These are phyloP conservation scores for Ameiurus melas DNA, from an alignment of 2,113 vertebrate species.

Conservation along the genomic window DNA sequence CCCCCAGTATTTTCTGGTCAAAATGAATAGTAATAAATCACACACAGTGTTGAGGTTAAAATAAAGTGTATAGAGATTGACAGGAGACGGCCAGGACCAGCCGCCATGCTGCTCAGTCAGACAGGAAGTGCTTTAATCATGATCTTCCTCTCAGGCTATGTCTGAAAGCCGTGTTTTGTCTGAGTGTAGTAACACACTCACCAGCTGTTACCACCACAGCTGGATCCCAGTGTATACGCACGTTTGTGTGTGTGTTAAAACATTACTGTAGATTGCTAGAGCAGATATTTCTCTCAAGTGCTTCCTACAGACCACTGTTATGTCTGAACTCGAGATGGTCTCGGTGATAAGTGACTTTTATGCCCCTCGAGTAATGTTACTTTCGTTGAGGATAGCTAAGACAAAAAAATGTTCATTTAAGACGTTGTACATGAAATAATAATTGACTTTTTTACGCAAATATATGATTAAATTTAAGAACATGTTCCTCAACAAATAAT, in stretches of 20 bases:
- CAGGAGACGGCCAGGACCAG: conserved; percentile 52
- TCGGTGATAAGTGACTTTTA: conserved; percentile 19
- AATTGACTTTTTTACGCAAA: not conserved
- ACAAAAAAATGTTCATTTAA: not conserved
- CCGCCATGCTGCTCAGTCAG: conserved; percentile 49
- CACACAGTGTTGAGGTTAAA: conserved; percentile 26
- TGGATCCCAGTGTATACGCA: conserved; percentile 1
- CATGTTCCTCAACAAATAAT: not conserved
- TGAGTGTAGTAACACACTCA: conserved; percentile 55
- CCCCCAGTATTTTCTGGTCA: not conserved
- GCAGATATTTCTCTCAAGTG: conserved; percentile 30
- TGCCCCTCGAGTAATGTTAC: not conserved
- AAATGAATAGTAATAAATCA: conserved; percentile 49
- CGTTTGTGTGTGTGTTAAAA: not conserved
- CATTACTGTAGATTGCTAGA: conserved; percentile 20
- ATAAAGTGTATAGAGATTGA: conserved; percentile 31
- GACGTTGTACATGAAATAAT: not conserved
- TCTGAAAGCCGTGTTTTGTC: conserved; percentile 64
- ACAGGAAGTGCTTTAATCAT: conserved; percentile 75
- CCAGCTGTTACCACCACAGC: conserved; percentile 62
- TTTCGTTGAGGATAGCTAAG: not conserved
- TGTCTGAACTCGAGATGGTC: conserved; percentile 19
- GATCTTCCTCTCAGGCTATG: conserved; percentile 57
- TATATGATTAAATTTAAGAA: not conserved
- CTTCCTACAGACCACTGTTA: conserved; percentile 30